Evolutionary conservation across 2,888 invertebrate species (phyloP), one percentile per base, ranked within the genome.

Genomic region (Netelia virgata): DNA sequence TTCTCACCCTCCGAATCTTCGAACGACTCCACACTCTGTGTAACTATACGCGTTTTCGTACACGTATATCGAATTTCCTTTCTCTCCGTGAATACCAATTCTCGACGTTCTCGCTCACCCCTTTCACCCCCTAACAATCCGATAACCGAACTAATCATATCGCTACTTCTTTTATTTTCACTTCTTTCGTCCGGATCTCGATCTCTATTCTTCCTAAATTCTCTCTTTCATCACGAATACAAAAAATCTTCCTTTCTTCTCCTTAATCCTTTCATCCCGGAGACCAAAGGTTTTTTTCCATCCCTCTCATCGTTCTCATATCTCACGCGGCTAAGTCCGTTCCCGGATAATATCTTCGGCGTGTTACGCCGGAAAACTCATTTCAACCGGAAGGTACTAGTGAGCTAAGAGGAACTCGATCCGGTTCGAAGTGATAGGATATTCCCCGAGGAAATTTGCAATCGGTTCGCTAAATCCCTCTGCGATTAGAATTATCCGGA

Each of bases 391-490:
- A 23, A 66, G 55, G 43, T 47, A 36, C 11, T 14, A 14, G 14
- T 20, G 20, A 20, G 23, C n/a, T n/a, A 36, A 70, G 23, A 23
- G 50, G 1, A 16, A 10, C 41, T 1, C 16, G 28, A 53, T 1
- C 64, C 64, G 1, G 43, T 14, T 14, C 10, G 47, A 47, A 20
- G 55, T 43, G 61, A n/a, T 63, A 57, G 64, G 11, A 20, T 10
- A 14, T 59, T 77, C 77, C 77, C 77, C 11, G 69, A 69, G 77
- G 77, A 77, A 72, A 79, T 69, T 79, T 53, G 41, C 28, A 28
- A 41, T 66, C 53, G 53, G 20, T 20, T 11, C n/a, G 18, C 47
- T 14, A 64, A 57, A 72, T 50, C 64, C 72, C 61, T 41, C 41
- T 8, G 50, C 61, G 16, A 70, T 72, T n/a, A 18, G 63, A 78